A percentile compares a stretch with the other conserved stretches of the same genome.
Conservation (phyloP, 2,113 vertebrate species). For the Xenopus borealis region DNA sequence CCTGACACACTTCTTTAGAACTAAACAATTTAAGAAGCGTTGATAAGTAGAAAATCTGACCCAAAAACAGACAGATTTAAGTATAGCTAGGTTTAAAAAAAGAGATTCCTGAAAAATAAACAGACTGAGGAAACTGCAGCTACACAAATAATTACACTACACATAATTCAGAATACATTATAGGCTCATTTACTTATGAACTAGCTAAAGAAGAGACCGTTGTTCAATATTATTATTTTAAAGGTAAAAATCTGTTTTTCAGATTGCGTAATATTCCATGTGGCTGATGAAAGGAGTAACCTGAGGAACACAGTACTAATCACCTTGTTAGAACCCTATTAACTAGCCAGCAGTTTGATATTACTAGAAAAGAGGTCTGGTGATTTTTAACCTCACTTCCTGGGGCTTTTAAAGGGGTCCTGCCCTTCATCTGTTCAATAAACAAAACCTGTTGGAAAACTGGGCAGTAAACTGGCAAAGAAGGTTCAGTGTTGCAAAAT, state of each 20-base stretch:
- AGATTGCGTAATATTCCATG: background rate
- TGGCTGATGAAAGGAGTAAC: background rate
- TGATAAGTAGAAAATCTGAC: background rate
- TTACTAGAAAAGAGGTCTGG: background rate
- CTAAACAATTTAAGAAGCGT: too few relatives aligned
- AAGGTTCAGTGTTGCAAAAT: too few relatives aligned
- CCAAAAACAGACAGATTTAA: too few relatives aligned
- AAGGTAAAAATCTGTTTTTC: background rate
- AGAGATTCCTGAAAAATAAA: background rate
- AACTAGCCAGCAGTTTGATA: background rate
- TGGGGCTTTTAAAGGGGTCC: background rate
- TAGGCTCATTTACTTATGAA: background rate
- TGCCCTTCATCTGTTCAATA: background rate
- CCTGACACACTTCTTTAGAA: too few relatives aligned
- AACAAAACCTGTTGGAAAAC: background rate
- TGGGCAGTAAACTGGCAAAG: too few relatives aligned
- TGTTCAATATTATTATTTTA: background rate
- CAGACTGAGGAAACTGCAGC: background rate
- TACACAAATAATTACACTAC: background rate
- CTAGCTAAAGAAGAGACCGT: background rate
- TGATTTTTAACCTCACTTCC: background rate
- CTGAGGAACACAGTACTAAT: background rate
- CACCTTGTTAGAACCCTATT: background rate
- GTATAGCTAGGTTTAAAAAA: background rate
- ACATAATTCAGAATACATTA: slow-evolving; percentile 3